phyloP scores from a whole-genome alignment of 2,113 vertebrate species.

The Gobiocypris rarus region DNA sequence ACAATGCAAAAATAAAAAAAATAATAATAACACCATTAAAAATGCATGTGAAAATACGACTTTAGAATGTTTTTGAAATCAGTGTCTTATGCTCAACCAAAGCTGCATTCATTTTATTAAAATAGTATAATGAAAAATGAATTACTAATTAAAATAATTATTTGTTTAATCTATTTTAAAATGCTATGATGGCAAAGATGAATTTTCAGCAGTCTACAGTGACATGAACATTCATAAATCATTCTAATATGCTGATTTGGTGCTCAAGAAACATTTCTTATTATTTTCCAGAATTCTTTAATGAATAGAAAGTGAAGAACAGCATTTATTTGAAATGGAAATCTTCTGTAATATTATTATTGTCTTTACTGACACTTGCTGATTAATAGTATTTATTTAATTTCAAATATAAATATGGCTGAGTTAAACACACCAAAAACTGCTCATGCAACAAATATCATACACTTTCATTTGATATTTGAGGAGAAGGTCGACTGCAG shows the following conservation, averaged over 20 bases:
- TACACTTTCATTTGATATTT: background rate
- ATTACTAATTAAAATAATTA: too few species aligned
- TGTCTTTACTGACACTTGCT: background rate
- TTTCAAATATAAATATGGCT: background rate
- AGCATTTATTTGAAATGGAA: background rate
- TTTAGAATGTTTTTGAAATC: background rate
- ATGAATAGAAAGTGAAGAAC: background rate
- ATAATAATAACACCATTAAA: too few species aligned
- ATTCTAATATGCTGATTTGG: background rate
- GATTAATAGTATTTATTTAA: background rate
- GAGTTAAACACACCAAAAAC: background rate
- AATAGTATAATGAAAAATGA: background rate
- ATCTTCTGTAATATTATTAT: background rate
- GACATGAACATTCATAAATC: background rate
- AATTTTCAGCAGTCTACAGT: background rate
- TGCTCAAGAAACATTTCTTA: background rate
- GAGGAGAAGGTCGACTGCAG: background rate
- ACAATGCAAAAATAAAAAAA: background rate
- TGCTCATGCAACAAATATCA: background rate
- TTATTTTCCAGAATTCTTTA: background rate
- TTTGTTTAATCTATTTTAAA: too few species aligned
- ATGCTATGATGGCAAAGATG: too few species aligned
- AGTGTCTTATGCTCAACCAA: background rate
- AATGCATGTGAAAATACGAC: background rate
- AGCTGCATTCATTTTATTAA: background rate